Base-by-base conservation (phyloP, 1,140 invertebrate genomes). In the Pectinophora gossypiella region DNA sequence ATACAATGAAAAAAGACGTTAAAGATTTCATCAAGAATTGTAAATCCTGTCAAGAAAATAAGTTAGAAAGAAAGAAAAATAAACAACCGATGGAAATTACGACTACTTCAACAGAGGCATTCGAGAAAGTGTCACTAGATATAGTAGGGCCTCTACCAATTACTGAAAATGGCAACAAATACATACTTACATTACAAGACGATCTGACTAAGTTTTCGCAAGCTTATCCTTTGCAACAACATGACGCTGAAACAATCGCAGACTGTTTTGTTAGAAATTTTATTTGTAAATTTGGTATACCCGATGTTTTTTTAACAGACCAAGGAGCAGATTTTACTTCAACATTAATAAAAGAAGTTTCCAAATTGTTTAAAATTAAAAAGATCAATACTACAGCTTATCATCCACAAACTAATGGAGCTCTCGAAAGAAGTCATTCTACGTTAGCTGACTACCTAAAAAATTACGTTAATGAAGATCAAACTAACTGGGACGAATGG, bases 401-500 rank as follows among this genome's bases (percentile, higher is more conserved):
- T 19, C 52, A 54, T 35, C 52, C 52, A 2, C 52, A 48, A 43
- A 27, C 52, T 7, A 46, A 54, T 32, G 52, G 52, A 32, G 66
- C 71, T 12, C 44, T 86, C 19, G 78, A 86, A 67, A 51, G 78
- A 36, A 61, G 50, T 18, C 82, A 87, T 63, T 38, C 46, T n/a
- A 80, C 73, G 9, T 48, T 89, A 46, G 59, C 48, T n/a, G 81
- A 87, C 23, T 87, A 84, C 64, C 22, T 85, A 15, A 77, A 71
- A 68, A 67, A 77, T 55, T 87, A 66, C 51, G 59, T 86, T 3
- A 68, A 72, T 18, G 48, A 64, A 36, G 56, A 79, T 43, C 71
- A 78, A 61, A 63, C 42, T 2, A 65, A 86, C 51, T 88, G 83
- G 76, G 72, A 82, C 32, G 42, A 74, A 50, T 85, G 55, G 54